Conservation (phyloP, 2,888 invertebrate species). For the Diplazon laetatorius region DNA sequence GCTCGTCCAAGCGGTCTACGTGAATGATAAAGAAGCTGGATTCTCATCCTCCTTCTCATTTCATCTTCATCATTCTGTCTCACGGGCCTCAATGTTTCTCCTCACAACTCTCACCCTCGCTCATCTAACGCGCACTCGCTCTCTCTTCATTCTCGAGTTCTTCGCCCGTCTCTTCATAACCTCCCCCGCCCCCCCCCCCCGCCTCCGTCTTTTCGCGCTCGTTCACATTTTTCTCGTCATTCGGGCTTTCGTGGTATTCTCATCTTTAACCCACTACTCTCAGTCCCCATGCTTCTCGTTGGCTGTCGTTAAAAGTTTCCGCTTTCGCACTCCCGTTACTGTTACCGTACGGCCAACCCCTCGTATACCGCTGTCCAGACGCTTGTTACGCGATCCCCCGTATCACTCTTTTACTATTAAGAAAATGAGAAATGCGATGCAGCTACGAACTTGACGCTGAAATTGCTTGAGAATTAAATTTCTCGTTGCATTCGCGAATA, state of each 20-base stretch:
- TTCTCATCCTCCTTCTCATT: not conserved
- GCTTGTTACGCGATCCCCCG: slow-evolving; percentile 28
- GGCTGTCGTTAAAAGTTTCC: slow-evolving; percentile 66
- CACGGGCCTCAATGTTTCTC: slow-evolving; percentile 15
- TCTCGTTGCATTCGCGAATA: not conserved
- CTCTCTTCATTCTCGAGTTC: slow-evolving; percentile 10
- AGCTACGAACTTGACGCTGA: not conserved
- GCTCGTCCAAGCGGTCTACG: not conserved
- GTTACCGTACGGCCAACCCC: slow-evolving; percentile 30
- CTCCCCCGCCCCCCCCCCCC: too few species aligned
- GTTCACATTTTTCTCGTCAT: slow-evolving; percentile 50
- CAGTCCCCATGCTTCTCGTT: slow-evolving; percentile 27
- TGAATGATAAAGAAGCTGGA: not conserved
- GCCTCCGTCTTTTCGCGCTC: slow-evolving; percentile 24
- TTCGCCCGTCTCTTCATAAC: slow-evolving; percentile 14
- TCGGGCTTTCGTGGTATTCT: slow-evolving; percentile 47
- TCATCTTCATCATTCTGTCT: slow-evolving; percentile 5
- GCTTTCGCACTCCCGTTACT: slow-evolving; percentile 56
- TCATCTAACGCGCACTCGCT: slow-evolving; percentile 5
- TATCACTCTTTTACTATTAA: slow-evolving; percentile 43
- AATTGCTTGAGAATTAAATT: not conserved
- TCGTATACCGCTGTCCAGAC: slow-evolving; percentile 14
- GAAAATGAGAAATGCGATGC: slow-evolving; percentile 34
- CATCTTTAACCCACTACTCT: slow-evolving; percentile 29
- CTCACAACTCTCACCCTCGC: slow-evolving; percentile 34